These are phyloP conservation scores for Thelaira solivaga DNA, from an alignment of 2,888 invertebrate species.

Conservation along the genomic window DNA sequence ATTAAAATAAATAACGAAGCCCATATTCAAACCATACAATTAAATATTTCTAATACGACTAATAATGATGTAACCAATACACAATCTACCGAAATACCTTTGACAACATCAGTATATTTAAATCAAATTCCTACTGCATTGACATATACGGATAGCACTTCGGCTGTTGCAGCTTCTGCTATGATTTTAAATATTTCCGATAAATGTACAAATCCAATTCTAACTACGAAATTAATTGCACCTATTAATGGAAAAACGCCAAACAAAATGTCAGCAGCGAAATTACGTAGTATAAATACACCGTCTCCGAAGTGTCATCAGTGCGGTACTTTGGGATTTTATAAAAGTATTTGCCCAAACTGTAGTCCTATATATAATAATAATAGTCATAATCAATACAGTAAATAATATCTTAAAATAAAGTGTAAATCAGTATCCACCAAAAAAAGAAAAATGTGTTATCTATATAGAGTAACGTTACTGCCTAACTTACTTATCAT, in stretches of 20 bases:
- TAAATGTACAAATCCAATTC: conserved; percentile 2
- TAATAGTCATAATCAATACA: conserved; percentile 19
- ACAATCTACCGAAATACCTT: not conserved
- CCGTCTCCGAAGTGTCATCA: conserved; percentile 57
- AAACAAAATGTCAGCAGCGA: conserved; percentile 34
- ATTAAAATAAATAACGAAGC: not conserved
- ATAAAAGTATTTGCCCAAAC: conserved; percentile 59
- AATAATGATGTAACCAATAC: not conserved
- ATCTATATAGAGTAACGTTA: no score
- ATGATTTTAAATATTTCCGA: not conserved
- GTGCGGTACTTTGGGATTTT: conserved; percentile 58
- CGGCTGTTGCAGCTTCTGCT: not conserved
- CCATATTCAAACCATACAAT: not conserved
- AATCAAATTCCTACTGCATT: not conserved
- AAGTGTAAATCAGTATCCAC: not conserved
- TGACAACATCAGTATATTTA: not conserved
- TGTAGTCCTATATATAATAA: conserved; percentile 59
- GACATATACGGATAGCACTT: not conserved
- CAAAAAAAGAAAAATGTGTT: no score
- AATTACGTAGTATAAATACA: conserved; percentile 32
- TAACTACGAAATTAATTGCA: conserved; percentile 58
- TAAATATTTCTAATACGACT: not conserved
- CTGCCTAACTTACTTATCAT: no score
- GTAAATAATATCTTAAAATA: not conserved
- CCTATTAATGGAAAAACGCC: conserved; percentile 39